Conservation (phyloP, 2,888 invertebrate genomes). For the Lissocephala sabroskyi region DNA sequence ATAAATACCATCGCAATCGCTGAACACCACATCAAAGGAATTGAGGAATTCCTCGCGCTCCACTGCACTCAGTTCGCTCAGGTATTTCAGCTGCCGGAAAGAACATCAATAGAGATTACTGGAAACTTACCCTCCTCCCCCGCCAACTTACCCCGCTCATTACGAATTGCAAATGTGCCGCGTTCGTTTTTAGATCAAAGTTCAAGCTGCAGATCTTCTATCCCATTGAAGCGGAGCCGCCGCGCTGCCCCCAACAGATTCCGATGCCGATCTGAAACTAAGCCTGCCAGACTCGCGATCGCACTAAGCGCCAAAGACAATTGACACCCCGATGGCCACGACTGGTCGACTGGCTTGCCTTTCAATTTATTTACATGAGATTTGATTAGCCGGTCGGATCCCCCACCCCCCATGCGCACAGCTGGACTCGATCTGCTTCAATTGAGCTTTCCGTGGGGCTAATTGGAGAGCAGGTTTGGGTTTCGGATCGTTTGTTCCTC, state of each 20-base stretch:
- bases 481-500: too few relatives aligned
- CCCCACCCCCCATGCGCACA: too few relatives aligned
- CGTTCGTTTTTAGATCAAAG: not conserved
- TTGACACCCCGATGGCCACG: not conserved
- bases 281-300: not conserved
- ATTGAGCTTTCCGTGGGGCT: constrained; percentile 15
- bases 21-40: constrained; percentile 75
- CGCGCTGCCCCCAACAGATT: too few relatives aligned
- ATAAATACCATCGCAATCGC: constrained; percentile 79
- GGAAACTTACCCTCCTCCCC: not conserved
- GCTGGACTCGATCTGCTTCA: constrained; percentile 49
- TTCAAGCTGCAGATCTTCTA: too few relatives aligned
- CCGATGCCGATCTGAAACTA: not conserved
- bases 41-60: constrained; percentile 70
- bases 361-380: constrained; percentile 19
- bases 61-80: constrained; percentile 39
- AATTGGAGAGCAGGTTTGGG: not conserved
- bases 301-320: not conserved
- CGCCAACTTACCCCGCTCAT: not conserved
- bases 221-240: not conserved
- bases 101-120: too few relatives aligned
- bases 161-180: not conserved
- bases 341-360: constrained; percentile 4
- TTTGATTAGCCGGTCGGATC: constrained; percentile 33
- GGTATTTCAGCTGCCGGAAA: constrained; percentile 23